Conservation (phyloP, 2,797 vertebrate species). For the Petrocephalus schoutedeni region DNA sequence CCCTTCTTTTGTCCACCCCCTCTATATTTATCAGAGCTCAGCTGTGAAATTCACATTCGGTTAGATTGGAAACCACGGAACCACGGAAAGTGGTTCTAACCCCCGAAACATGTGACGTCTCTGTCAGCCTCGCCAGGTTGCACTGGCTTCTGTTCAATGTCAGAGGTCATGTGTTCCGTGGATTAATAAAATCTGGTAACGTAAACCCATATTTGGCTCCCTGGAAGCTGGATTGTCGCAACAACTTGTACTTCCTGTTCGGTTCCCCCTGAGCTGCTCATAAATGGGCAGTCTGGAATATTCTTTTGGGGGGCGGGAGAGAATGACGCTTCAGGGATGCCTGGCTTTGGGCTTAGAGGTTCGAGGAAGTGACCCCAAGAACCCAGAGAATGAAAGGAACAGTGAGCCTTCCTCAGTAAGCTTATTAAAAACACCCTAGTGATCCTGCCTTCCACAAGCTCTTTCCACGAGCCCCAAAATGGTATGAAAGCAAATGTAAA, state of each 20-base stretch:
- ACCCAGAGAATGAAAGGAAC: background rate
- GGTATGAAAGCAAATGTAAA: background rate
- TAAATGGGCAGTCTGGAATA: background rate
- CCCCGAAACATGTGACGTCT: background rate
- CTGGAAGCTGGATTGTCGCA: background rate
- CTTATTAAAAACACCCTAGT: background rate
- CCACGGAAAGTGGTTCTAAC: background rate
- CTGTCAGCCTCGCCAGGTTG: background rate
- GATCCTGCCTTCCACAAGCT: background rate
- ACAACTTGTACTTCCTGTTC: background rate
- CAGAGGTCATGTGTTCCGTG: background rate
- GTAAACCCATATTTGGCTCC: background rate
- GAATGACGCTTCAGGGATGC: background rate
- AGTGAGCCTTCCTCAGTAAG: background rate
- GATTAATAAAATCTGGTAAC: conserved; percentile 8
- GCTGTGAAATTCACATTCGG: background rate
- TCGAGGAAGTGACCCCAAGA: background rate
- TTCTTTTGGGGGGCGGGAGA: background rate
- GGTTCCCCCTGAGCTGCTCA: background rate
- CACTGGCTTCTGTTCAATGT: background rate
- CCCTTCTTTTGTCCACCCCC: background rate
- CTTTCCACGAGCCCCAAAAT: conserved; percentile 14
- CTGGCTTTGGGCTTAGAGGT: background rate
- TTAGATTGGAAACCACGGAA: too few relatives aligned
- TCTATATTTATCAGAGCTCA: background rate